phyloP scores from a whole-genome alignment of 2,113 vertebrate genomes.

The Datnioides undecimradiatus region DNA sequence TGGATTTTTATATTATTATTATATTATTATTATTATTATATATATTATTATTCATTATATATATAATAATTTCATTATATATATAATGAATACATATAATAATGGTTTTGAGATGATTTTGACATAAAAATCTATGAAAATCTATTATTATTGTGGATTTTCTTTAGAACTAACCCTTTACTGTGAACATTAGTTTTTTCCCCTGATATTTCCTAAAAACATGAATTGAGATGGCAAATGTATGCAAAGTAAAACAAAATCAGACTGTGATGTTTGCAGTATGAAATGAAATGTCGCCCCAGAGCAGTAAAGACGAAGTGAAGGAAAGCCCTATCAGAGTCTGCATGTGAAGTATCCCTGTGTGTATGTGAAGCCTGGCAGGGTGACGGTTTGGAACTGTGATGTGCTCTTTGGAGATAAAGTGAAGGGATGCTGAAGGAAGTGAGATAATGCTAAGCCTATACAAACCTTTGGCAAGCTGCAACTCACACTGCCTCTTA shows the following conservation, averaged over 20 bases:
- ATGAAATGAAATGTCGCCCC: neutral
- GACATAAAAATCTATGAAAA: too few relatives aligned
- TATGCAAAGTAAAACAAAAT: neutral
- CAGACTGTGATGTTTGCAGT: neutral
- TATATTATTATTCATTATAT: too few relatives aligned
- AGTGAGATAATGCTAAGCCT: constrained; percentile 23
- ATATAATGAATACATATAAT: too few relatives aligned
- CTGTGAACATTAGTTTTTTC: too few relatives aligned
- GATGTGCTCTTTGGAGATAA: constrained; percentile 31
- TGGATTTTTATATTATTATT: too few relatives aligned
- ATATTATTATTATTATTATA: too few relatives aligned
- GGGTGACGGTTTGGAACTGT: neutral
- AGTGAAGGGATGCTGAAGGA: constrained; percentile 11
- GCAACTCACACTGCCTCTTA: neutral
- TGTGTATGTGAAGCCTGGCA: neutral
- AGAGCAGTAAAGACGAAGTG: neutral
- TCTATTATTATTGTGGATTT: too few relatives aligned
- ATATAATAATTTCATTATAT: too few relatives aligned
- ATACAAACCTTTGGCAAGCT: neutral
- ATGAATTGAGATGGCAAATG: too few relatives aligned
- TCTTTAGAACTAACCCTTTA: too few relatives aligned
- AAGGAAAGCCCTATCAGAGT: neutral
- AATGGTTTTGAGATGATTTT: too few relatives aligned
- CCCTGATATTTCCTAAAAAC: too few relatives aligned
- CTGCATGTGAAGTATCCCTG: neutral